Evolutionary conservation across 2,797 vertebrate genomes (phyloP).

Genomic region (Arrhamphus sclerolepis): DNA sequence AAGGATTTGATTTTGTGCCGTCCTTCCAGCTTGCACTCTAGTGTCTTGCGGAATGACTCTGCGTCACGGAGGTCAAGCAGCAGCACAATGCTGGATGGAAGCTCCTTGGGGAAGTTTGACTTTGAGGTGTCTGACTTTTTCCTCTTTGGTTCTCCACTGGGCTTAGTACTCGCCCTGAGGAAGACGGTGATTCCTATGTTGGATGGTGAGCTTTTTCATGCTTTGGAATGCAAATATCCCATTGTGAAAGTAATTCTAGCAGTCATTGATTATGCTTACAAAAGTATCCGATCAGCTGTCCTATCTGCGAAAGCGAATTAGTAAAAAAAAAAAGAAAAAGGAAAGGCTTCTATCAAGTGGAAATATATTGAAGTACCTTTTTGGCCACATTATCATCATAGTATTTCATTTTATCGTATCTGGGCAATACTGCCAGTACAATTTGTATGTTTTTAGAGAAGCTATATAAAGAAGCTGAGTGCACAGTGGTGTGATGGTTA

Average conservation of each 20-base stretch:
- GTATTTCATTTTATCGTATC: no score
- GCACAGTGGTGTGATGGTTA: no score
- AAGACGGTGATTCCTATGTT: constrained; percentile 94
- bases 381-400: no score
- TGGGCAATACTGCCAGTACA: no score
- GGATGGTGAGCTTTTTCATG: constrained; percentile 83
- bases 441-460: no score
- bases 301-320: no score
- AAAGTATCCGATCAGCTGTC: no score
- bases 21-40: constrained; percentile 89
- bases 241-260: neutral
- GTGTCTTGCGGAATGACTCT: constrained; percentile 85
- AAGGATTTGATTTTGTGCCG: constrained; percentile 35
- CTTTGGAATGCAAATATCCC: neutral
- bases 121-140: constrained; percentile 97
- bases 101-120: constrained; percentile 89
- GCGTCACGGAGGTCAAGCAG: constrained; percentile 87
- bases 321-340: no score
- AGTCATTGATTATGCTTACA: neutral
- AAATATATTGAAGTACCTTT: no score
- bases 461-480: no score
- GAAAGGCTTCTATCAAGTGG: no score
- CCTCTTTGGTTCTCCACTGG: constrained; percentile 95
- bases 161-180: constrained; percentile 93
- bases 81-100: constrained; percentile 88